Percentiles rank a stretch among this genome's conserved stretches.
phyloP scores from a whole-genome alignment of 2,888 invertebrate genomes.

The Apodemia zela region DNA sequence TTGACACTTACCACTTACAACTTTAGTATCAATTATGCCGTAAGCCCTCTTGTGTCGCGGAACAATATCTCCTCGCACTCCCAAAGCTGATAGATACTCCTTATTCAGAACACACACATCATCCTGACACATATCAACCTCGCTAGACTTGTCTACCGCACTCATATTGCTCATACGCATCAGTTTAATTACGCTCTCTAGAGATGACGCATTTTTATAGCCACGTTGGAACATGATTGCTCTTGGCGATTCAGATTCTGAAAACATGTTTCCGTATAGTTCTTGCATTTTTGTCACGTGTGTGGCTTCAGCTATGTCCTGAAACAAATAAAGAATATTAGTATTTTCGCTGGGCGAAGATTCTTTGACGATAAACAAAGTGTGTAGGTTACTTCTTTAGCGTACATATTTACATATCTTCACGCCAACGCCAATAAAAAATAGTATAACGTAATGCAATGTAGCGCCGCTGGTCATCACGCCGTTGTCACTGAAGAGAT shows the following conservation, averaged over 20 bases:
- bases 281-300: slow-evolving; percentile 57
- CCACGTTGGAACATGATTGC: slow-evolving; percentile 58
- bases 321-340: slow-evolving; percentile 30
- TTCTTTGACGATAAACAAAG: too few species aligned
- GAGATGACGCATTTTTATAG: slow-evolving; percentile 59
- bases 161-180: slow-evolving; percentile 68
- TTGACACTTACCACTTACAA: slow-evolving; percentile 60
- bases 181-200: slow-evolving; percentile 56
- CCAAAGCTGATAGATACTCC: slow-evolving; percentile 57
- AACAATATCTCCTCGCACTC: slow-evolving; percentile 62
- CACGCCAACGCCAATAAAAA: too few species aligned
- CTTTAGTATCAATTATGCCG: slow-evolving; percentile 81
- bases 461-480: too few species aligned
- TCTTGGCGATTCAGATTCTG: slow-evolving; percentile 57
- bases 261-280: slow-evolving; percentile 55
- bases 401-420: too few species aligned
- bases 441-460: too few species aligned
- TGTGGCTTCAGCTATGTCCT: slow-evolving; percentile 63
- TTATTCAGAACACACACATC: slow-evolving; percentile 48
- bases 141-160: slow-evolving; percentile 44
- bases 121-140: slow-evolving; percentile 43
- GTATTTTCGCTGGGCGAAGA: too few species aligned
- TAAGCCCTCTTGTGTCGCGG: slow-evolving; percentile 49
- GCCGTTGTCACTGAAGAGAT: too few species aligned
- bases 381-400: too few species aligned